Conservation (phyloP, 2,888 invertebrate genomes). For the Tridacna crocea region DNA sequence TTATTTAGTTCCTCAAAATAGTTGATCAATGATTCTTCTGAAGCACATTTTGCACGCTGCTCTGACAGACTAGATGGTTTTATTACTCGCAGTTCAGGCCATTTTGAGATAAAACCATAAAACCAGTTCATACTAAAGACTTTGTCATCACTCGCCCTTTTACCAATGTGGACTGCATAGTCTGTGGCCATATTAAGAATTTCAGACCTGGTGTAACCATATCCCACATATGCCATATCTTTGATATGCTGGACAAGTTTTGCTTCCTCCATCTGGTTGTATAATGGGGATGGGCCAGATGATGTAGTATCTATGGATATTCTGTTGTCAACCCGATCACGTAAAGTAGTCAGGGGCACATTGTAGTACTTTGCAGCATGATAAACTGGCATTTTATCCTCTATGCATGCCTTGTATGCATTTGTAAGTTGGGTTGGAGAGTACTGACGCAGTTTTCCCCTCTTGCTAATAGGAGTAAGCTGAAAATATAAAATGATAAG, state of each 20-base stretch:
- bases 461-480: too few relatives aligned
- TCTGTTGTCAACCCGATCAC: slow-evolving; percentile 8
- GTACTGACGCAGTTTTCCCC: too few relatives aligned
- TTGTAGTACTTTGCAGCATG: slow-evolving; percentile 17
- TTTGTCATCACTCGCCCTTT: not conserved
- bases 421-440: too few relatives aligned
- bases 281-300: slow-evolving; percentile 15
- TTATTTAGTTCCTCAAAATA: slow-evolving; percentile 14
- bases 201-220: slow-evolving; percentile 1
- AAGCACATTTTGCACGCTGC: not conserved
- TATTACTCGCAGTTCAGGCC: too few relatives aligned
- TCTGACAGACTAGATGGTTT: slow-evolving; percentile 13
- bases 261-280: slow-evolving; percentile 15
- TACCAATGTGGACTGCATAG: slow-evolving; percentile 4
- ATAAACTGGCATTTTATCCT: too few relatives aligned
- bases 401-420: too few relatives aligned
- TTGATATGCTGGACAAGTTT: slow-evolving; percentile 17
- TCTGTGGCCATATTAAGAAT: slow-evolving; percentile 17
- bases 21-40: not conserved
- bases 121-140: slow-evolving; percentile 19
- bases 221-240: slow-evolving; percentile 16
- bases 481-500: too few relatives aligned
- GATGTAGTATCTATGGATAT: slow-evolving; percentile 10
- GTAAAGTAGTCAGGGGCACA: slow-evolving; percentile 17
- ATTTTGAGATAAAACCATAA: slow-evolving; percentile 7